These are phyloP conservation scores for Noctua pronuba DNA, from an alignment of 2,888 invertebrate species.

Conservation along the genomic window DNA sequence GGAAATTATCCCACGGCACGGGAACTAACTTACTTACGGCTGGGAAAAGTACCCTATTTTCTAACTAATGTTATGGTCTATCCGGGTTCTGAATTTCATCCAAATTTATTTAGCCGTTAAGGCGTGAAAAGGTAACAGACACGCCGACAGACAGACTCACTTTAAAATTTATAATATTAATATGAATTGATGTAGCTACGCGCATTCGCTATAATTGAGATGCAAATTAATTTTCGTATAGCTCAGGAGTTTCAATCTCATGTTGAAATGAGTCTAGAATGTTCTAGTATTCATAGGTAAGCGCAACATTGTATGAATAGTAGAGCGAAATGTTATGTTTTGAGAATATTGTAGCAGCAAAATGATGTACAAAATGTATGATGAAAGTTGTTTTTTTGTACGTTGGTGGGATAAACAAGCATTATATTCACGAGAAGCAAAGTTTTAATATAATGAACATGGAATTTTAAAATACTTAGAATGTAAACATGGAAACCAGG, in stretches of 20 bases:
- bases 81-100: background rate
- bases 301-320: conserved; percentile 39
- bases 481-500: background rate
- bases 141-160: background rate
- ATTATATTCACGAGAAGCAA: background rate
- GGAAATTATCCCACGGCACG: background rate
- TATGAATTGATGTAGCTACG: background rate
- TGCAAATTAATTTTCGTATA: conserved; percentile 34
- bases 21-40: background rate
- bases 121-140: background rate
- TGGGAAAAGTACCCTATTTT: background rate
- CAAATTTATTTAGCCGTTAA: background rate
- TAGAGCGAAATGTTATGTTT: conserved; percentile 9
- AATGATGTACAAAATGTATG: background rate
- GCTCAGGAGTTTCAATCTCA: conserved; percentile 33
- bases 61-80: background rate
- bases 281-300: conserved; percentile 41
- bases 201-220: conserved; percentile 22
- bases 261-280: conserved; percentile 13
- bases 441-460: background rate
- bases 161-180: background rate
- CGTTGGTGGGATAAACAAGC: too few relatives aligned
- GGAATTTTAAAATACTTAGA: background rate
- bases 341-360: conserved; percentile 5
- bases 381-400: conserved; percentile 11